Evolutionary conservation across 1,140 invertebrate species (phyloP).

Genomic region (Drosophila jambulina): DNA sequence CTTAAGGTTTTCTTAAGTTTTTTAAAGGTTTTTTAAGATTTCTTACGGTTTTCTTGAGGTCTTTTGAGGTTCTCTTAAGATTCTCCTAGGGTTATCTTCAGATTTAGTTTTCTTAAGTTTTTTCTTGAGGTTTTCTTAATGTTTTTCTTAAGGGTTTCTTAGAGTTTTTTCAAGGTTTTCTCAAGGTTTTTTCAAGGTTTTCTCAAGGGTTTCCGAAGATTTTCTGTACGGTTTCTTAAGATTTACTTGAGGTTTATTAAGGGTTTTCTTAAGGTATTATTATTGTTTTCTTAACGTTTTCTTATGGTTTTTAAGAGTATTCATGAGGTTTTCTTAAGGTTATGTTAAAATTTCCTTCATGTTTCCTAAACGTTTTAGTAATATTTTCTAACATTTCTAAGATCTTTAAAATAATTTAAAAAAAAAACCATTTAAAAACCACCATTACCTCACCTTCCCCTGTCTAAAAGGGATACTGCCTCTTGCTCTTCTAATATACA

Average conservation of each 20-base stretch:
- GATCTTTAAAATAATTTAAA: neutral
- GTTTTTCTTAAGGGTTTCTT: no score
- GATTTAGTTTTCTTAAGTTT: neutral
- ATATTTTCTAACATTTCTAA: neutral
- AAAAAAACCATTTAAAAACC: neutral
- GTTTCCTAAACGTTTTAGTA: no score
- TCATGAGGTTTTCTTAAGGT: neutral
- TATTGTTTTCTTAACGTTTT: no score
- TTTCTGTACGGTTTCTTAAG: no score
- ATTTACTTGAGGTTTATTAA: no score
- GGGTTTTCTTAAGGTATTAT: no score
- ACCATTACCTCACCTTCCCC: neutral
- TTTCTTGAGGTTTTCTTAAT: neutral
- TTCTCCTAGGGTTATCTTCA: neutral
- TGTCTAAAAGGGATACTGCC: neutral
- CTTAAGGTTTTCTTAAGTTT: no score
- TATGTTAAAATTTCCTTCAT: no score
- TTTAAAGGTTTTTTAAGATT: no score
- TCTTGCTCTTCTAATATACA: neutral
- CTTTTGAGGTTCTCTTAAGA: neutral
- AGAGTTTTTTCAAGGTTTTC: no score
- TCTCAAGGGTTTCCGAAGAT: no score
- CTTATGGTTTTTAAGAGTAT: neutral
- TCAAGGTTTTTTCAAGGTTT: neutral
- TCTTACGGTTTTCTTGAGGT: no score